These are phyloP conservation scores for Melieria omissa DNA, from an alignment of 2,888 invertebrate species.

Conservation along the genomic window DNA sequence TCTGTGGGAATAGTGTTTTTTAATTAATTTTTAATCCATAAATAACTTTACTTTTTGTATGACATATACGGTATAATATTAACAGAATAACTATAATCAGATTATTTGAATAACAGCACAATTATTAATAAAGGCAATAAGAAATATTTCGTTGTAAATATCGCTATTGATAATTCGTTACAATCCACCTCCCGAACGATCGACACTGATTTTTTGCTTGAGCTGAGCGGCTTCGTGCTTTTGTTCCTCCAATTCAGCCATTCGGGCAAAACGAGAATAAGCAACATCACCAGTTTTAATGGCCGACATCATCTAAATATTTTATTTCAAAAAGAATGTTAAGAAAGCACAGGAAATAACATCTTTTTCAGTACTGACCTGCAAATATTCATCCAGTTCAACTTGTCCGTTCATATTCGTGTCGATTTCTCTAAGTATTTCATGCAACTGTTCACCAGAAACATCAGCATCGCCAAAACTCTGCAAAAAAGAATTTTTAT, in stretches of 20 bases:
- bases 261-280: constrained; percentile 93
- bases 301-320: constrained; percentile 94
- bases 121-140: constrained; percentile 10
- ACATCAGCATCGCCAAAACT: constrained; percentile 84
- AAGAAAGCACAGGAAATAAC: constrained; percentile 1
- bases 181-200: constrained; percentile 95
- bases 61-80: no score
- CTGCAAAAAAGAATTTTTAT: constrained; percentile 62
- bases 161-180: constrained; percentile 67
- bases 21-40: no score
- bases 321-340: constrained; percentile 24
- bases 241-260: constrained; percentile 91
- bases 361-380: constrained; percentile 73
- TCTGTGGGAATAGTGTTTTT: no score
- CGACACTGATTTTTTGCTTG: constrained; percentile 86
- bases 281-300: constrained; percentile 96
- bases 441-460: constrained; percentile 94
- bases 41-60: no score
- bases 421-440: constrained; percentile 97
- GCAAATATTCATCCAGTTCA: constrained; percentile 98
- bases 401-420: constrained; percentile 99
- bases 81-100: neutral
- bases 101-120: constrained; percentile 7
- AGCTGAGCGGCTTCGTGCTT: constrained; percentile 81
- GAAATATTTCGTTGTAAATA: neutral